These are phyloP conservation scores for Linnaemya tessellans DNA, from an alignment of 2,888 invertebrate species.

Conservation along the genomic window DNA sequence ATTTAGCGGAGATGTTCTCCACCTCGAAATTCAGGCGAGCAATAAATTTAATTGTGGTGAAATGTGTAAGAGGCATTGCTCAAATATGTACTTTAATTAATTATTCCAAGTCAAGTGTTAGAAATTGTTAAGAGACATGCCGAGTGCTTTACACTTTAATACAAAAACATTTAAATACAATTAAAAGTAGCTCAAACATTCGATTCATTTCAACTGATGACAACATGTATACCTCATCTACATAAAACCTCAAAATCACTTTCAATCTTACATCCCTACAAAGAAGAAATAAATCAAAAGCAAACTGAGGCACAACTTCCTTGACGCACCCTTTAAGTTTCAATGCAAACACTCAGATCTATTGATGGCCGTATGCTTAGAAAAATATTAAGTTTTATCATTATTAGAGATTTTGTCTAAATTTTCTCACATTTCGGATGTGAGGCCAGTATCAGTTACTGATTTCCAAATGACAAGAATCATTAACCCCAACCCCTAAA, in stretches of 20 bases:
- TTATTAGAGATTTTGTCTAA: slow-evolving; percentile 47
- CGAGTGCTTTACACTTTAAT: too few relatives aligned
- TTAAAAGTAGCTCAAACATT: too few relatives aligned
- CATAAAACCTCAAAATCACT: slow-evolving; percentile 23
- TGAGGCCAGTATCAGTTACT: slow-evolving; percentile 64
- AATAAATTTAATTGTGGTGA: too few relatives aligned
- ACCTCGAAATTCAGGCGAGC: too few relatives aligned
- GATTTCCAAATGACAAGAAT: slow-evolving; percentile 20
- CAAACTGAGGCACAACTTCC: background rate
- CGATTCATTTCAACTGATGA: too few relatives aligned
- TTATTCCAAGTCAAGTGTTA: too few relatives aligned
- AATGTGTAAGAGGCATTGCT: too few relatives aligned
- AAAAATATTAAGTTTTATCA: slow-evolving; percentile 36
- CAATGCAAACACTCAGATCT: slow-evolving; percentile 8
- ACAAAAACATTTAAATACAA: too few relatives aligned
- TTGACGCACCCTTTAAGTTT: slow-evolving; percentile 29
- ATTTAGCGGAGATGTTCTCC: too few relatives aligned
- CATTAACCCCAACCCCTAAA: slow-evolving; percentile 61
- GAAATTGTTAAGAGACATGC: too few relatives aligned
- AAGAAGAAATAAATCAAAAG: background rate
- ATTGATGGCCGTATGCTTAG: background rate
- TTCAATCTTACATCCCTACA: slow-evolving; percentile 12
- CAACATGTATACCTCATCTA: too few relatives aligned
- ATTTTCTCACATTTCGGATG: slow-evolving; percentile 66
- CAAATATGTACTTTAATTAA: too few relatives aligned